Evolutionary conservation across 2,113 vertebrate genomes (phyloP), one percentile per base, ranked within the genome.

Genomic region (Vidua macroura): DNA sequence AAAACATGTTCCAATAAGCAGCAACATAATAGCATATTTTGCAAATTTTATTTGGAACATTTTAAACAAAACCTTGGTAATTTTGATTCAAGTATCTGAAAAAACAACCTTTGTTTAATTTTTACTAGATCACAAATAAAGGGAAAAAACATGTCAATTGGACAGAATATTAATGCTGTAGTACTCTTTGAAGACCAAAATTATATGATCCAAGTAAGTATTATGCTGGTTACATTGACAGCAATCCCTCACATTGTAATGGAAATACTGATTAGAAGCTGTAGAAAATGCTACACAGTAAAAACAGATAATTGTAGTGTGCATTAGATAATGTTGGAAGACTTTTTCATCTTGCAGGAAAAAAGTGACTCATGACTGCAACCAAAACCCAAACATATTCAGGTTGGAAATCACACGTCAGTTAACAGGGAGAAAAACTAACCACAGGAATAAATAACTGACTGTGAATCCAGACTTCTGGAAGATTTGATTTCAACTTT

Each of bases 211-310:
- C 76, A 78, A 88, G 52, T 19, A 77, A 86, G 49, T 27, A 81
- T 39, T 30, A 74, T 28, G 44, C 48, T 92, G 56, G 44, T 63
- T 92, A 81, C 35, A 55, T 35, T 72, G 56, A 81, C 1, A 88
- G 46, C 37, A 75, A 84, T 56, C 52, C 69, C 62, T 78, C 30
- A 16, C 15, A 75, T 6, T 78, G 24, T 64, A 92, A 91, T 93
- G 86, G 96, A 93, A 93, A 92, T 28, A 67, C 33, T 72, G 68
- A 93, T 58, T 58, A 85, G 59, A 88, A 93, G 63, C 85, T 91
- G 82, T 49, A 89, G 62, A 76, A 82, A 92, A 66, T 37, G 33
- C 39, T 69, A 20, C 21, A 58, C 41, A 79, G 37, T 75, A 78
- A 89, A 60, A 86, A 4, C 21, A 88, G 66, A 18, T 77, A 92